Evolutionary conservation across 2,113 vertebrate genomes (phyloP).

Genomic region (Tachycineta bicolor): DNA sequence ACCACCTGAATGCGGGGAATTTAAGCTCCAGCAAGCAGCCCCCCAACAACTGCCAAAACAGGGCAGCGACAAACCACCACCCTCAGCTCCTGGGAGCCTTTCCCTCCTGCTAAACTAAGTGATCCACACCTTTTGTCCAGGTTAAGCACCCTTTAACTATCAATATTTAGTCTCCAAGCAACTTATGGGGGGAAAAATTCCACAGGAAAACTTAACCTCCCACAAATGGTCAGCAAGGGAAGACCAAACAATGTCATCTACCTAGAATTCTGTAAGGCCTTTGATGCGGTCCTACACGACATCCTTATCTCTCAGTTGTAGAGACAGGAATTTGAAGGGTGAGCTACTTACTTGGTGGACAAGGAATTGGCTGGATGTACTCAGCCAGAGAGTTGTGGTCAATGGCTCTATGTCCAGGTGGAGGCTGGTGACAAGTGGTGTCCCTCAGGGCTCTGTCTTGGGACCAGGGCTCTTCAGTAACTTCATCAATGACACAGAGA

Average conservation of each 20-base stretch:
- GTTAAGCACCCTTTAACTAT: too few species aligned
- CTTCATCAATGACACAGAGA: not conserved
- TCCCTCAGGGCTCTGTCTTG: not conserved
- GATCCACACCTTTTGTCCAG: too few species aligned
- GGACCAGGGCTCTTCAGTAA: not conserved
- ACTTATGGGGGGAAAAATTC: too few species aligned
- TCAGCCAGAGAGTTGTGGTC: not conserved
- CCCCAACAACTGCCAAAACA: too few species aligned
- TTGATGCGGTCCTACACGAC: not conserved
- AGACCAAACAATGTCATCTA: not conserved
- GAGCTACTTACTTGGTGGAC: not conserved
- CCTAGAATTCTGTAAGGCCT: not conserved
- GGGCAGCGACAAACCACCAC: too few species aligned
- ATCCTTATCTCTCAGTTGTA: not conserved
- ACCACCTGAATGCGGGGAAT: too few species aligned
- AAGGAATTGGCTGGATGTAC: not conserved
- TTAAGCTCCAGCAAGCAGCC: too few species aligned
- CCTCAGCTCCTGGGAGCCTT: too few species aligned
- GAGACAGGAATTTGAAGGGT: not conserved
- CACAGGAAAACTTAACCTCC: too few species aligned
- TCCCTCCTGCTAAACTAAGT: too few species aligned
- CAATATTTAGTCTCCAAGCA: too few species aligned
- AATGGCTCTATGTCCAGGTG: not conserved
- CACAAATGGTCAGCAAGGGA: not conserved
- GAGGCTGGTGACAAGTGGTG: not conserved